These are phyloP conservation scores for western clawed frog (Xenopus tropicalis) DNA, from an alignment of 2,113 vertebrate species.

Conservation along the genomic window DNA sequence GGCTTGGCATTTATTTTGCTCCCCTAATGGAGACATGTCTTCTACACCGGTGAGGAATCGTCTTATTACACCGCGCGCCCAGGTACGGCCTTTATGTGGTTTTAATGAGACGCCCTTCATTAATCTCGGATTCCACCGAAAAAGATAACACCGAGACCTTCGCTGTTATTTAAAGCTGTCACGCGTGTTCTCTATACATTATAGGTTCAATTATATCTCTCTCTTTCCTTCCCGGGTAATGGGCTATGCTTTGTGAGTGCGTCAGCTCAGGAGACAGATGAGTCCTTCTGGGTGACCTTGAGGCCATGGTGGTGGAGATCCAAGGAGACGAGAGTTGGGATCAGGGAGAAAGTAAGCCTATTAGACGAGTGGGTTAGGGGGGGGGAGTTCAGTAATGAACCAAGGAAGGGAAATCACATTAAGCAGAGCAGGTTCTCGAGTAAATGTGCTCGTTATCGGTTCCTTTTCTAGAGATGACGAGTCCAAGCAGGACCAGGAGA, in stretches of 20 bases:
- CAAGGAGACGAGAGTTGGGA: neutral
- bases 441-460: constrained; percentile 15
- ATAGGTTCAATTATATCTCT: constrained; percentile 30
- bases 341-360: constrained; percentile 5
- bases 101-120: constrained; percentile 31
- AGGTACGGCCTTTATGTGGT: constrained; percentile 16
- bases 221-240: neutral
- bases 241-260: constrained; percentile 10
- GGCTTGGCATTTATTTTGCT: constrained; percentile 7
- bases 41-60: constrained; percentile 16
- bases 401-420: neutral
- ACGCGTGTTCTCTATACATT: constrained; percentile 26
- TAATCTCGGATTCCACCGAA: constrained; percentile 17
- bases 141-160: constrained; percentile 3
- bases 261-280: constrained; percentile 20
- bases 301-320: constrained; percentile 22
- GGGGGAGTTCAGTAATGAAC: neutral
- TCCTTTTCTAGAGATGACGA: neutral
- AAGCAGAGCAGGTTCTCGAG: neutral
- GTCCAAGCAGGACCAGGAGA: too few relatives aligned
- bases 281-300: constrained; percentile 28
- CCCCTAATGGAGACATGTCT: constrained; percentile 17
- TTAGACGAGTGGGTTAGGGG: neutral
- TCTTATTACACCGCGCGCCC: constrained; percentile 12
- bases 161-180: constrained; percentile 29